Percentiles rank a stretch among this genome's conserved stretches.
Conservation (phyloP, 2,888 invertebrate genomes). For the Tipula unca region DNA sequence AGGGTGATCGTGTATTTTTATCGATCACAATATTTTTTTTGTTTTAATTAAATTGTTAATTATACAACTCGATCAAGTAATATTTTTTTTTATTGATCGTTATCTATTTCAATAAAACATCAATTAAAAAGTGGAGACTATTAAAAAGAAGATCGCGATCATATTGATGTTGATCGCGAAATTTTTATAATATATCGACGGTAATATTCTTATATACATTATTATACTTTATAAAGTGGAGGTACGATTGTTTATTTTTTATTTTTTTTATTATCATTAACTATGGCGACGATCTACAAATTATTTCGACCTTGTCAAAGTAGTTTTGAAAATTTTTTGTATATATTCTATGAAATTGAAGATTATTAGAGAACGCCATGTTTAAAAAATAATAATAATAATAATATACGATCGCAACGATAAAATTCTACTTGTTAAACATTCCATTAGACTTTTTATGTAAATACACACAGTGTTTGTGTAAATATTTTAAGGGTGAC, state of each 20-base stretch:
- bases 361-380: slow-evolving; percentile 4
- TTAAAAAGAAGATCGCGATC: neutral
- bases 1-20: neutral
- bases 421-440: neutral
- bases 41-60: slow-evolving; percentile 2
- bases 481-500: slow-evolving; percentile 8
- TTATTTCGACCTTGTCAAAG: slow-evolving; percentile 14
- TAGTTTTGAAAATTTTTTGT: neutral
- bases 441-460: slow-evolving; percentile 8
- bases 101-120: slow-evolving; percentile 2
- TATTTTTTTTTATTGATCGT: neutral
- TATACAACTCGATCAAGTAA: neutral
- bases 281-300: slow-evolving; percentile 14
- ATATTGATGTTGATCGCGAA: neutral
- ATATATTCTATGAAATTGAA: neutral
- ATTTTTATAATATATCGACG: neutral
- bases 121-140: neutral
- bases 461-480: slow-evolving; percentile 2
- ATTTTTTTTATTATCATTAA: neutral
- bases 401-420: neutral
- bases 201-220: neutral
- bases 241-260: neutral
- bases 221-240: neutral
- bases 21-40: neutral
- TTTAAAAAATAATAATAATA: neutral